These are phyloP conservation scores for Hermaeophaga mercurialis DNA, from an alignment of 2,888 invertebrate species.

Conservation along the genomic window DNA sequence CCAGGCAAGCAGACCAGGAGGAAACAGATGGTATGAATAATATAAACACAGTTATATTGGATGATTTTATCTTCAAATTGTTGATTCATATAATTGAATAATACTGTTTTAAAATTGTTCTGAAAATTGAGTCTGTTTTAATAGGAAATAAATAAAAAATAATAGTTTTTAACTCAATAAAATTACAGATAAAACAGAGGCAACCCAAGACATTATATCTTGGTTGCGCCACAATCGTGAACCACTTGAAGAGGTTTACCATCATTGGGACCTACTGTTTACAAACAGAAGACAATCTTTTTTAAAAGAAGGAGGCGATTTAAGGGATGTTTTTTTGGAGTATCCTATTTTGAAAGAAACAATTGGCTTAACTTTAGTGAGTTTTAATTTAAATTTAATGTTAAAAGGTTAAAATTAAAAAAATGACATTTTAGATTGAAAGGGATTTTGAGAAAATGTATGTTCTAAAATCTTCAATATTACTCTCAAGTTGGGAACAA, in stretches of 20 bases:
- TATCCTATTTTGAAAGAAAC: background rate
- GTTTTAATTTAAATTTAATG: background rate
- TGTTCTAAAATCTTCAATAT: background rate
- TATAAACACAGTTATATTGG: too few relatives aligned
- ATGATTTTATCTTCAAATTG: too few relatives aligned
- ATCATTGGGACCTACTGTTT: conserved; percentile 1
- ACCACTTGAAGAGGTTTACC: background rate
- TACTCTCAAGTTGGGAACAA: background rate
- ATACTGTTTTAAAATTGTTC: too few relatives aligned
- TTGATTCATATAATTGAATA: too few relatives aligned
- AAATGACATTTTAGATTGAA: background rate
- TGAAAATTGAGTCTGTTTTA: too few relatives aligned
- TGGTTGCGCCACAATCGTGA: conserved; percentile 7
- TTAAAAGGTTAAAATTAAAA: too few relatives aligned
- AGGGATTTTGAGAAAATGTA: conserved; percentile 2
- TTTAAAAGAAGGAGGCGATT: background rate
- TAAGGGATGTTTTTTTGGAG: background rate
- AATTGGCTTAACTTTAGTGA: background rate
- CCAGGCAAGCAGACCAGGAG: too few relatives aligned
- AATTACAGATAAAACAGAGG: too few relatives aligned
- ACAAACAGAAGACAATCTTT: background rate
- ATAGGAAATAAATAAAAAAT: too few relatives aligned
- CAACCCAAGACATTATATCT: too few relatives aligned
- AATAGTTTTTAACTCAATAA: too few relatives aligned
- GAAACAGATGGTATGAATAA: too few relatives aligned